Base-by-base conservation (phyloP, 2,797 vertebrate genomes). In the Chlorospingus flavigularis region DNA sequence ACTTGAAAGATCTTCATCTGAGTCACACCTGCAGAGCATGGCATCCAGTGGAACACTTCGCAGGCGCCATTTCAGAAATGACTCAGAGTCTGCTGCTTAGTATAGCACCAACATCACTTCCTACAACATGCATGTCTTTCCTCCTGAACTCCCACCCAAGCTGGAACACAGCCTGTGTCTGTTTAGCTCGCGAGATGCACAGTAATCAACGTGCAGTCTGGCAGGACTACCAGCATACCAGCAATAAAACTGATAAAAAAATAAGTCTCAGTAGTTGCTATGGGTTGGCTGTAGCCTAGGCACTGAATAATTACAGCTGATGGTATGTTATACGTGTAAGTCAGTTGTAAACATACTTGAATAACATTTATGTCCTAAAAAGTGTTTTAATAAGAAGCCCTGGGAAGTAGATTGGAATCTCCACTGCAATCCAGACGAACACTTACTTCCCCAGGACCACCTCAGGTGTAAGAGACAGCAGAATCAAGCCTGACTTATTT, bases 21-120 rank as follows among this genome's bases (percentile, higher is more conserved):
- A 93, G 79, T 81, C 63, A 87, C 75, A 55, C 47, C 65, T 72
- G 54, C 72, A 68, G 84, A 89, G 86, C 50, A 68, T 0, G 20
- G 81, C 42, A 66, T 42, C 65, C 88, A 88, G 54, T 31, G 40
- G 72, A 89, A 94, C 57, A 74, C 31, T 25, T n/a, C 4, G 11
- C 80, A 73, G 71, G 55, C 11, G 2, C 93, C 50, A 74, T 40
- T 71, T 88, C 70, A 93, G 76, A 86, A 91, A 70, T 85, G 88
- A 93, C 68, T 95, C 80, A 91, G 68, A 90, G 72, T 86, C 86
- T 95, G 88, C 77, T 92, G 86, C 81, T 93, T 65, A 77, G 65
- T 61, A 65, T 88, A 88, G 72, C 57, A 92, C 65, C 89, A 89
- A 28, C 75, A 91, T 54, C 86, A 89, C 88, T 87, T 94, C 92